Evolutionary conservation across 2,113 vertebrate species (phyloP), one percentile per base, ranked within the genome.

Genomic region (Piliocolobus tephrosceles): DNA sequence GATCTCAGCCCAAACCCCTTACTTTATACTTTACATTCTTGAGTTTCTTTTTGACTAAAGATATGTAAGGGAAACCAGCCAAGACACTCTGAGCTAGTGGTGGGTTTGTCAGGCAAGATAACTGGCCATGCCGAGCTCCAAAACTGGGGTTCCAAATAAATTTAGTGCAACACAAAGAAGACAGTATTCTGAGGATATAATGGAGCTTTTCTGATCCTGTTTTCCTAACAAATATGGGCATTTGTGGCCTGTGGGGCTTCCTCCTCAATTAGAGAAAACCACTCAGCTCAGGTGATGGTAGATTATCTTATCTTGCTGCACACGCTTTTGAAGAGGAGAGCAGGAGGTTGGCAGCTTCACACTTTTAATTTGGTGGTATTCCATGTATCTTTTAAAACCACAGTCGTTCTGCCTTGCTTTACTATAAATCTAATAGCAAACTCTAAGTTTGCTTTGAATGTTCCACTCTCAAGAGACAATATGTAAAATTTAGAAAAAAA

Each of bases 401-500:
- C n/a, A 90, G 38, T 40, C 72, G 82, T 79, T 81, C 66, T 66
- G 9, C 45, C 52, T 97, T 90, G 35, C 76, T 93, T 94, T 89
- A 43, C 81, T 95, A 61, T 25, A 95, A 96, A 95, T 97, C 32
- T 57, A 96, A 73, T 35, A 94, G 75, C 75, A 93, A 89, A 96
- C 57, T 89, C 55, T 84, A 82, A 93, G 43, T 80, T 85, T 78
- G 47, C 55, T 96, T 95, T 81, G 79, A 93, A 73, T 88, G 80
- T 97, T 96, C 72, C 70, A 84, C 96, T 97, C 92, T 94, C 75
- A 80, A 95, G 89, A 97, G 92, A 88, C 38, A 82, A 93, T 92
- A 92, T 76, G 64, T 76, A 91, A 87, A 84, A 61, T 92, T 96
- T 75, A 88, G 83, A 97, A 87, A 98, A 98, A 93, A 93, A 95